Conservation (phyloP, 2,113 vertebrate species). For the Antigone vipio region DNA sequence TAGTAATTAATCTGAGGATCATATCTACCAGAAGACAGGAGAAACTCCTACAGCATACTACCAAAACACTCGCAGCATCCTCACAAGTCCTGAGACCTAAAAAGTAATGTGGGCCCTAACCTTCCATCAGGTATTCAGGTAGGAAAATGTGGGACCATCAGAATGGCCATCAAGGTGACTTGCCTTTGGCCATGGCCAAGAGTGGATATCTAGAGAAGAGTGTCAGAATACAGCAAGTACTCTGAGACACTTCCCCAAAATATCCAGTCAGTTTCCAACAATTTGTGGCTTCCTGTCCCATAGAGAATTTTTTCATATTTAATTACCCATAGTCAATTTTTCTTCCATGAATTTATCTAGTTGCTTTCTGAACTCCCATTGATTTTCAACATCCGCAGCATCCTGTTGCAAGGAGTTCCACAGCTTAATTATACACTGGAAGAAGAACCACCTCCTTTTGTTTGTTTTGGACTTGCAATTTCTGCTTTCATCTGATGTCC, state of each 20-base stretch:
- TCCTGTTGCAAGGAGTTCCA: constrained; percentile 2
- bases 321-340: not conserved
- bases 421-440: constrained; percentile 7
- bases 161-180: not conserved
- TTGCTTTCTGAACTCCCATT: not conserved
- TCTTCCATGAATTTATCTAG: not conserved
- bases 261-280: not conserved
- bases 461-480: not conserved
- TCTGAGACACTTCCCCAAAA: not conserved
- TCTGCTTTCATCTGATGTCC: not conserved
- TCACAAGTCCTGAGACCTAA: not conserved
- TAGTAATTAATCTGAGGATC: not conserved
- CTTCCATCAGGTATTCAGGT: not conserved
- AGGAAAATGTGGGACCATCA: not conserved
- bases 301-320: not conserved
- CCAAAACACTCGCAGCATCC: not conserved
- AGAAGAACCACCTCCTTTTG: not conserved
- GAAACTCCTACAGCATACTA: not conserved
- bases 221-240: not conserved
- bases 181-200: not conserved
- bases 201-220: not conserved
- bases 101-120: not conserved
- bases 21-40: not conserved
- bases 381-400: not conserved
- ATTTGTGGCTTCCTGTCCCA: not conserved